Evolutionary conservation across 2,888 invertebrate species (phyloP), one percentile per base, ranked within the genome.

Genomic region (Cerastis leucographa): DNA sequence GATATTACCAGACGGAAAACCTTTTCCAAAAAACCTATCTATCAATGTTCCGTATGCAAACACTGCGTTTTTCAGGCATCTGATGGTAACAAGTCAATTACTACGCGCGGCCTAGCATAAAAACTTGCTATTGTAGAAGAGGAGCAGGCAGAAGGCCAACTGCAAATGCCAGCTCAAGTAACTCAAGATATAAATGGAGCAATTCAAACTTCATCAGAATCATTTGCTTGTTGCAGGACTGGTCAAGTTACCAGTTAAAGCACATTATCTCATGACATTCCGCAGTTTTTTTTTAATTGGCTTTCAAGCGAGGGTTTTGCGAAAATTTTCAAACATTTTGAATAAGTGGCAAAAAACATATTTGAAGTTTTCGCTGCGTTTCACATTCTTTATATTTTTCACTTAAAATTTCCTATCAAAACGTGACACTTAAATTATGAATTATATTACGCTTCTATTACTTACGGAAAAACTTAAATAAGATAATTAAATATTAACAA

Each of bases 71-170:
- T 66, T 59, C 62, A 69, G 22, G 56, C 79, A 68, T 40, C 54
- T 56, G 51, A 49, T 62, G 59, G 66, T 66, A 80, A 69, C 84
- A 74, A 81, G 78, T 73, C 81, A 83, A 86, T 87, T 78, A 83
- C 42, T 73, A 72, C 51, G 85, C 71, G 65, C 80, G 49, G 62
- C 42, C 72, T 81, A 88, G 78, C 88, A 75, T 71, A 82, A 79
- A 80, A 44, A 49, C 65, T 71, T 46, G 49, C 66, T 56, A 9
- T 59, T n/a, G 46, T 6, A 59, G 44, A 40, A 14, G 5, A 19
- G 25, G 12, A 25, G 14, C 17, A 17, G 7, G 25, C 71, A 71
- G 68, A 74, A 84, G 54, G 40, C 4, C 35, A 46, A 64, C 29
- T 62, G 7, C 17, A 14, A 19, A n/a, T 3, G 29, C 29, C 19